A percentile compares a stretch with the other conserved stretches of the same genome.
These are phyloP conservation scores for Papio anubis DNA, from an alignment of 2,113 vertebrate species.

Conservation along the genomic window DNA sequence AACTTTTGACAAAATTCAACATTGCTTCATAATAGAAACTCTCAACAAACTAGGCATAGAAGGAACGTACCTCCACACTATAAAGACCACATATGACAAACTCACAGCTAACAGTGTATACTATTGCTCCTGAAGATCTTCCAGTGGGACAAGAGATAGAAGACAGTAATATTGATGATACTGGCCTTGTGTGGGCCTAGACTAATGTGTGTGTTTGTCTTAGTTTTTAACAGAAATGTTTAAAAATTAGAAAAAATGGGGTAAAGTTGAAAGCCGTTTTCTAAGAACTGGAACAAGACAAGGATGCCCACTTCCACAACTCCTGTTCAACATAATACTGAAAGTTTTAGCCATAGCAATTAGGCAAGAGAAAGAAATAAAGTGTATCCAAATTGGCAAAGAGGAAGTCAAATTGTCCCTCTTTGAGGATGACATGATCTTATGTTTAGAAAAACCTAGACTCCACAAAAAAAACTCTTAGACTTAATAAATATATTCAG, in stretches of 20 bases:
- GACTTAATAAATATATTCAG: not conserved
- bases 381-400: not conserved
- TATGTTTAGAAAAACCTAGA: not conserved
- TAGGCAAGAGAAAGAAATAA: not conserved
- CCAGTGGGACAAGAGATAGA: too few species aligned
- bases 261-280: not conserved
- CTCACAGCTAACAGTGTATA: too few species aligned
- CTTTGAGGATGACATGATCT: not conserved
- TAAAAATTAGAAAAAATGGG: not conserved
- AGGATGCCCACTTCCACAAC: not conserved
- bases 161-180: too few species aligned
- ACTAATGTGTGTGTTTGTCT: too few species aligned
- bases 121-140: too few species aligned
- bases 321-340: not conserved
- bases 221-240: too few species aligned
- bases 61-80: not conserved
- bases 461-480: not conserved
- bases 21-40: not conserved
- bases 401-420: not conserved
- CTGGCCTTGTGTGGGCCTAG: too few species aligned
- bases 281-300: not conserved
- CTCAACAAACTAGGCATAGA: not conserved
- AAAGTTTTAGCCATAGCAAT: not conserved
- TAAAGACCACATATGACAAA: not conserved
- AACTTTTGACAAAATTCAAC: not conserved